Conservation (phyloP, 1,140 invertebrate species). For the Papilio machaon region DNA sequence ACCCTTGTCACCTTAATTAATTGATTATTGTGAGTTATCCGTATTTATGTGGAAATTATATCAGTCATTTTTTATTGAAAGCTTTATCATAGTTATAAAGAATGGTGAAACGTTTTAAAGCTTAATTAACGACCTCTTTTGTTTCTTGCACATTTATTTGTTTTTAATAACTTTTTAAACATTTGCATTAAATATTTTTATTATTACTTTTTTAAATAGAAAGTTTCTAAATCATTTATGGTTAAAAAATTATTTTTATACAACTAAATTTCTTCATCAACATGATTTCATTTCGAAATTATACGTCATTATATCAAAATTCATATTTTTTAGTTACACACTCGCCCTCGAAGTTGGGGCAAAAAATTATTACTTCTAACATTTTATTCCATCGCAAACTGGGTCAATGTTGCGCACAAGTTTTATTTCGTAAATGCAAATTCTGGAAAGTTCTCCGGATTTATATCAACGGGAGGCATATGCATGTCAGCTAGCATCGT, state of each 20-base stretch:
- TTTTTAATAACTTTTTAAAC: too few relatives aligned
- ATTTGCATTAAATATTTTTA: too few relatives aligned
- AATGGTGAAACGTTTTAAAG: neutral
- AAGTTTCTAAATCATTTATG: neutral
- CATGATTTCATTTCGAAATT: neutral
- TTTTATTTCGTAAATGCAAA: constrained; percentile 17
- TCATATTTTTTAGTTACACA: neutral
- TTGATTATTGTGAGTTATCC: neutral
- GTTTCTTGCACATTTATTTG: neutral
- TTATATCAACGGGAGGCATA: neutral
- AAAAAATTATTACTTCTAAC: constrained; percentile 1
- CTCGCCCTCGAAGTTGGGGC: neutral
- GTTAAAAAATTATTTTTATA: neutral
- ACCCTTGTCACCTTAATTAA: neutral
- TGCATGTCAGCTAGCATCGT: neutral
- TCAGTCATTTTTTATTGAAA: neutral
- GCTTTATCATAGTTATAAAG: neutral
- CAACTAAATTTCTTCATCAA: neutral
- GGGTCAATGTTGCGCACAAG: constrained; percentile 14
- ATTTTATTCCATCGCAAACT: constrained; percentile 1
- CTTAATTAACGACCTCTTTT: neutral
- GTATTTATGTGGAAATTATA: neutral
- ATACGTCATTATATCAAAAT: neutral
- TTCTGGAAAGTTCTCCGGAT: constrained; percentile 1
- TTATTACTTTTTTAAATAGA: too few relatives aligned